These are phyloP conservation scores for Ormia ochracea DNA, from an alignment of 2,888 invertebrate genomes.

Conservation along the genomic window DNA sequence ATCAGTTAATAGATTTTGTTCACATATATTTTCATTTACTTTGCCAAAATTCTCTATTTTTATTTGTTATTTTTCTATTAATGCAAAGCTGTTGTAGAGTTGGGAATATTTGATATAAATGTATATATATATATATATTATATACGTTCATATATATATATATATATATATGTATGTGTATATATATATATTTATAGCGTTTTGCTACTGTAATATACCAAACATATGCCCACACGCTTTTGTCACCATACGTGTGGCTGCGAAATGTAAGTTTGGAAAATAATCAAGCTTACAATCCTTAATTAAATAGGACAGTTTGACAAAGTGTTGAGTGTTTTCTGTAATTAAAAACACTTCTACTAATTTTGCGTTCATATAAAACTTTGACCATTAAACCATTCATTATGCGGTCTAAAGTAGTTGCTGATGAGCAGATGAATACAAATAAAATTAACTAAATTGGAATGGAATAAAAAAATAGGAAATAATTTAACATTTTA, in stretches of 20 bases:
- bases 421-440: conserved; percentile 67
- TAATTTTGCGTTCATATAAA: conserved; percentile 69
- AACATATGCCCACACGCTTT: not conserved
- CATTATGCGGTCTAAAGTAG: conserved; percentile 71
- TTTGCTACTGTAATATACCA: conserved; percentile 21
- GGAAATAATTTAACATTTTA: conserved; percentile 5
- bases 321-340: conserved; percentile 74
- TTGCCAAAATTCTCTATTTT: no score
- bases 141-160: no score
- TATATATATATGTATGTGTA: no score
- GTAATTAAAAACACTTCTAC: conserved; percentile 76
- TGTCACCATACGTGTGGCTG: not conserved
- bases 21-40: no score
- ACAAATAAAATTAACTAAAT: conserved; percentile 45
- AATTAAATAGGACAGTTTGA: conserved; percentile 69
- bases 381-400: conserved; percentile 74
- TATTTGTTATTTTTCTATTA: no score
- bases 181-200: no score
- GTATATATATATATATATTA: no score
- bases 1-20: no score
- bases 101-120: no score
- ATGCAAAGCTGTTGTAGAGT: no score
- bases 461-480: conserved; percentile 19
- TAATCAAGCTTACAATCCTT: conserved; percentile 60
- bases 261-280: not conserved